phyloP scores from a whole-genome alignment of 1,140 invertebrate species.

The Zaprionus ghesquierei region DNA sequence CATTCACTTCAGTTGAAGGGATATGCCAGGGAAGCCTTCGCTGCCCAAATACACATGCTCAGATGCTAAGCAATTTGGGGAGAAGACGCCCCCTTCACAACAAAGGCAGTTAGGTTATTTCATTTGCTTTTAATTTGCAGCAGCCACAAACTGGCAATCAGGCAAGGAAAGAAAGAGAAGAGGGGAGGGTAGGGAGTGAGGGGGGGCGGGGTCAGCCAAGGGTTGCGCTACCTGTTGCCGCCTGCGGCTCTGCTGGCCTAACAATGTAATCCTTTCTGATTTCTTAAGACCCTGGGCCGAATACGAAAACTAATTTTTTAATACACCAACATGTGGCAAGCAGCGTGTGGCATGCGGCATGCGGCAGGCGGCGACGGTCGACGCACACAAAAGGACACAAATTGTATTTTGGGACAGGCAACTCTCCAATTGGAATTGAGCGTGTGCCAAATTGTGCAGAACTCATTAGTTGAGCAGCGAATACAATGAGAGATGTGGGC shows the following conservation, averaged over 20 bases:
- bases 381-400: constrained; percentile 14
- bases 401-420: constrained; percentile 21
- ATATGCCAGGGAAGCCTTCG: too few relatives aligned
- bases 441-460: constrained; percentile 37
- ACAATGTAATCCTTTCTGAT: constrained; percentile 68
- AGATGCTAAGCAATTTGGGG: not conserved
- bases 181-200: not conserved
- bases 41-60: not conserved
- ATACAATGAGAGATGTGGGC: constrained; percentile 45
- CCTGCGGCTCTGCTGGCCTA: constrained; percentile 17
- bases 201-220: not conserved
- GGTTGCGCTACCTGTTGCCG: constrained; percentile 58
- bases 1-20: not conserved
- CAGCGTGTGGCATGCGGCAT: constrained; percentile 14
- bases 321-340: constrained; percentile 31
- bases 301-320: constrained; percentile 67
- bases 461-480: constrained; percentile 64
- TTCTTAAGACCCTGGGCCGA: constrained; percentile 56
- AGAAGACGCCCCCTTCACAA: too few relatives aligned
- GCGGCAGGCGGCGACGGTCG: not conserved
- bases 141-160: constrained; percentile 29
- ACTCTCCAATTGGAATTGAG: constrained; percentile 22
- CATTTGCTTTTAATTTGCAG: constrained; percentile 73
- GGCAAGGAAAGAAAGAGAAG: not conserved
- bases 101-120: constrained; percentile 45